phyloP scores from a whole-genome alignment of 2,113 vertebrate genomes.

The Gavialis gangeticus region DNA sequence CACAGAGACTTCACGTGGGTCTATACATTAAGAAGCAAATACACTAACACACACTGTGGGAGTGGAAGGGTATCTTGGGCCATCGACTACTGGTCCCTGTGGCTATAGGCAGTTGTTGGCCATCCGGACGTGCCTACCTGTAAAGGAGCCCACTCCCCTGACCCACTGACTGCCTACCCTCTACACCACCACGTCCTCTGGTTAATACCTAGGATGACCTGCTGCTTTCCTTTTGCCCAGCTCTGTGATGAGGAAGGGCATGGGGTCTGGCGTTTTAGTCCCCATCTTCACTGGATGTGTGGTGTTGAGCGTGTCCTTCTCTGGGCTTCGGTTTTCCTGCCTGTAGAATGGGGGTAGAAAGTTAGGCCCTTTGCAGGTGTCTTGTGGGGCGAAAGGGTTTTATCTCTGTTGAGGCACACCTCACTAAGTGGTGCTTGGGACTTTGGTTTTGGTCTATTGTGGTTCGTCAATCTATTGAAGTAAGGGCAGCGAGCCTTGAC shows the following conservation, averaged over 20 bases:
- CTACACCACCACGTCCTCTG: neutral
- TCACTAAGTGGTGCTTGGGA: neutral
- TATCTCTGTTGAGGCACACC: neutral
- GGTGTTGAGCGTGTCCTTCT: neutral
- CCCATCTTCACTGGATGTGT: neutral
- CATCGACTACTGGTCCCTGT: too few species aligned
- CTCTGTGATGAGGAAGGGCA: neutral
- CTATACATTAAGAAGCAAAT: neutral
- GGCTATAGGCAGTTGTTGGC: neutral
- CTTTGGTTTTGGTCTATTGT: neutral
- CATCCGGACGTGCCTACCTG: accelerated
- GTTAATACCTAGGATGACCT: neutral
- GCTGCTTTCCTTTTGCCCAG: neutral
- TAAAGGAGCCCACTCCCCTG: accelerated
- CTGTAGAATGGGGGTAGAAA: neutral
- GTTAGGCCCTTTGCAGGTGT: neutral
- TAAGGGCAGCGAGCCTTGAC: neutral
- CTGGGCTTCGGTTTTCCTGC: neutral
- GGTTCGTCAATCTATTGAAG: neutral
- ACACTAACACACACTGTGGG: neutral
- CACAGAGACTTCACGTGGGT: neutral
- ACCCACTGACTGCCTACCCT: neutral
- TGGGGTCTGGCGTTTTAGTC: neutral
- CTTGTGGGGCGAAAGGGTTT: neutral
- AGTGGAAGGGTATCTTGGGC: too few species aligned